Base-by-base conservation (phyloP, 2,888 invertebrate species). In the Limnephilus marmoratus region DNA sequence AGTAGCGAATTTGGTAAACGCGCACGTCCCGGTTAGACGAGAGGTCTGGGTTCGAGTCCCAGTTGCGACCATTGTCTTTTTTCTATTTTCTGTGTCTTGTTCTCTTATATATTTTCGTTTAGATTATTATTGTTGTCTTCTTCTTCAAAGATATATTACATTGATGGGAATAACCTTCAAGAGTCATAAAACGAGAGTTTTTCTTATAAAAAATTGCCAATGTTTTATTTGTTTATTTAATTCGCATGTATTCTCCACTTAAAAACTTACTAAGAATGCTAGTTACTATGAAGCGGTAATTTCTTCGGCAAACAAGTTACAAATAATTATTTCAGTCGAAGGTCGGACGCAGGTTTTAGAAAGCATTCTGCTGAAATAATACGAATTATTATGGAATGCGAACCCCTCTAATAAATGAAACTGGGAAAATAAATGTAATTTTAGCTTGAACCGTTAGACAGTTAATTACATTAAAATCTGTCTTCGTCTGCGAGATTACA, bases 301-400 rank as follows among this genome's bases (percentile, higher is more conserved):
- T 86, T 86, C 86, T 49, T 86, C 49, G 15, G 86, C 86, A 86
- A 86, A 86, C 49, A 86, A 86, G 45, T 86, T n/a, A 86, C n/a
- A 86, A 86, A 86, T 86, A 86, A 86, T 86, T 86, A 86, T 86
- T 49, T 86, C 13, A 34, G 37, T 37, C 83, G 83, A 83, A 37
- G 37, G 37, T 83, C 41, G 37, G 68, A 68, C 68, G 68, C 68
- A 68, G 24, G 68, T 68, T 68, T 24, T 24, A 68, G 68, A 68
- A 24, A 68, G 68, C 68, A 68, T 24, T 68, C 24, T 24, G 9
- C 9, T n/a, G 9, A 68, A 68, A 68, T 68, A n/a, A 68, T 68
- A 68, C 68, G 68, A 24, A 68, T n/a, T 68, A 68, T 24, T 68
- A 68, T 68, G 68, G 68, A 68, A 68, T 68, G 68, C n/a, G 68